Conservation (phyloP, 2,113 vertebrate genomes). For the Prionailurus viverrinus region DNA sequence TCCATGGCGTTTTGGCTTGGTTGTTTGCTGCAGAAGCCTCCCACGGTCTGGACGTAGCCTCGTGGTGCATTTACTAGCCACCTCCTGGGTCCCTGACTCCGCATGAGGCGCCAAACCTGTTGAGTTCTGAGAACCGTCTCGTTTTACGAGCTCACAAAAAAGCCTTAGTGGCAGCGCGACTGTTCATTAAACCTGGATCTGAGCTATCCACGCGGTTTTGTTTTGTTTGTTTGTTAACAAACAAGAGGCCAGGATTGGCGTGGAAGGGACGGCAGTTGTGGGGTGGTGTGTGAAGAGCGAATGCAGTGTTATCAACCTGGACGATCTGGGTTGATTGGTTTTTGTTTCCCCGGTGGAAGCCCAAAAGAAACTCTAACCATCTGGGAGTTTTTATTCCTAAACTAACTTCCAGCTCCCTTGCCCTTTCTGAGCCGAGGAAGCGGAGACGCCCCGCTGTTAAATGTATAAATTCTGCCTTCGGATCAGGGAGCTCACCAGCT, state of each 20-base stretch:
- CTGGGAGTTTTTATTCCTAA: constrained; percentile 44
- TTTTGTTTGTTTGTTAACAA: background rate
- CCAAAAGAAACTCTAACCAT: constrained; percentile 18
- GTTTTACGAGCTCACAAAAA: constrained; percentile 29
- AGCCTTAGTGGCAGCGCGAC: background rate
- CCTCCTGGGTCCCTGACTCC: background rate
- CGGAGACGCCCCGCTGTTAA: background rate
- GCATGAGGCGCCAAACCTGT: background rate
- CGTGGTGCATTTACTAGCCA: background rate
- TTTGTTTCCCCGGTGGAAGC: background rate
- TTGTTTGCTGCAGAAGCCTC: background rate
- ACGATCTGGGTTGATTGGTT: background rate
- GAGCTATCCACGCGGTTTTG: background rate
- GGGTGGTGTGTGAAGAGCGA: background rate
- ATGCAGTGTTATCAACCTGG: background rate
- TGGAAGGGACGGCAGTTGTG: background rate
- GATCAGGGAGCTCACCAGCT: background rate
- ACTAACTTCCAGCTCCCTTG: background rate
- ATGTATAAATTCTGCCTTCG: background rate
- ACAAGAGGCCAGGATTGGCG: background rate
- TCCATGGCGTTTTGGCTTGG: background rate
- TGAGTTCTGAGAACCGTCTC: background rate
- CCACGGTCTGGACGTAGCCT: background rate
- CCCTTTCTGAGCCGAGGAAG: background rate
- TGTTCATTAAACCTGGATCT: background rate